Evolutionary conservation across 2,113 vertebrate species (phyloP).

Genomic region (Rissa tridactyla): DNA sequence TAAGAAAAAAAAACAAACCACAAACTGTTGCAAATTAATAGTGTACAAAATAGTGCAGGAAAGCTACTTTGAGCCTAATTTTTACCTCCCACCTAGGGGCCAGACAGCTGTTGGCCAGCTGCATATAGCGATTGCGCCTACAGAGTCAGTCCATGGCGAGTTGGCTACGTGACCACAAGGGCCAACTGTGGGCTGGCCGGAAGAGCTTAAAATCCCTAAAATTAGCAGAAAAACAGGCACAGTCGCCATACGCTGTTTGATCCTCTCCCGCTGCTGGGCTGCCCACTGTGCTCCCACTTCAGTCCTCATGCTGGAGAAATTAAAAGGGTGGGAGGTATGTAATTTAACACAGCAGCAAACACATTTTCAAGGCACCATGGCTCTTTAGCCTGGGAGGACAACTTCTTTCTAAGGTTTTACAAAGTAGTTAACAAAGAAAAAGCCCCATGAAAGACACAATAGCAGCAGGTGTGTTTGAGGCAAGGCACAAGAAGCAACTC

Average conservation of each 20-base stretch:
- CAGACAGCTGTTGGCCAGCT: background rate
- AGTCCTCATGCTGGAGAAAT: background rate
- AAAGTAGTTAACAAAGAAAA: slow-evolving; percentile 10
- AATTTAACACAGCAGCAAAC: slow-evolving; percentile 53
- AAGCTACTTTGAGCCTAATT: slow-evolving; percentile 2
- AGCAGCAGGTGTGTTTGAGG: background rate
- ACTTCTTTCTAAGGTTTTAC: background rate
- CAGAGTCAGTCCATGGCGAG: background rate
- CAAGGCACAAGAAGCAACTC: background rate
- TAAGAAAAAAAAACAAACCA: background rate
- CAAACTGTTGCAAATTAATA: background rate
- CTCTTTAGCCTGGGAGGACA: background rate
- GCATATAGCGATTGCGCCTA: background rate
- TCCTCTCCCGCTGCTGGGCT: background rate
- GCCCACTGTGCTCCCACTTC: background rate
- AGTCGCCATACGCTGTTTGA: background rate
- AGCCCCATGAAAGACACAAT: background rate
- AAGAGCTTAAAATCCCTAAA: background rate
- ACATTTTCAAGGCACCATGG: background rate
- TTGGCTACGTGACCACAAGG: background rate
- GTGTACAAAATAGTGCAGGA: background rate
- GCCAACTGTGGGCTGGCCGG: background rate
- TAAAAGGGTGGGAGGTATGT: background rate
- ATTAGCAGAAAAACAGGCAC: background rate
- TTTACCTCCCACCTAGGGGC: background rate